Percentiles rank a stretch among this genome's conserved stretches.
Evolutionary conservation across 2,888 invertebrate genomes (phyloP).

Genomic region (Zele albiditarsus): DNA sequence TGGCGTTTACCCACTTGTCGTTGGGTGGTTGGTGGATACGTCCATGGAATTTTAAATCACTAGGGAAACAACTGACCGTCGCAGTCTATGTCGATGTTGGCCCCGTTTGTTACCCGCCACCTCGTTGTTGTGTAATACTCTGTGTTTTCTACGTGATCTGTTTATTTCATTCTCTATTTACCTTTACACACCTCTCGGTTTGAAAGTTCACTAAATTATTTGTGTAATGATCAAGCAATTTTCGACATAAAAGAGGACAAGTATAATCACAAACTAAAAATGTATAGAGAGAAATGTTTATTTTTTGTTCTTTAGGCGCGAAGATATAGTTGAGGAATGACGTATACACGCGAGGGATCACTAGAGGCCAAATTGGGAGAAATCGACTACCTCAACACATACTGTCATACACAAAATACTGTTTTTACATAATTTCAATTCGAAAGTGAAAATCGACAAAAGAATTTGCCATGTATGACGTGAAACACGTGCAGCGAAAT

Average conservation of each 20-base stretch:
- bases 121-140: constrained; percentile 39
- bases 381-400: background rate
- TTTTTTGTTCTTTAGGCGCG: background rate
- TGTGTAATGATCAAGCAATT: background rate
- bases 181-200: background rate
- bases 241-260: background rate
- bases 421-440: background rate
- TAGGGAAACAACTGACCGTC: constrained; percentile 14
- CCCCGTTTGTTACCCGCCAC: constrained; percentile 7
- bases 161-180: constrained; percentile 22
- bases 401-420: background rate
- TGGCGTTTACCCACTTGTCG: constrained; percentile 24
- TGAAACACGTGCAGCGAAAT: constrained; percentile 8
- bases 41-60: constrained; percentile 37
- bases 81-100: background rate
- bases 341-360: background rate
- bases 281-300: background rate
- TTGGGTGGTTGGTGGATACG: constrained; percentile 23
- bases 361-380: background rate
- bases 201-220: background rate
- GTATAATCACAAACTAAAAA: background rate
- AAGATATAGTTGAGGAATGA: background rate
- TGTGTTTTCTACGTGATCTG: constrained; percentile 33
- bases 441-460: constrained; percentile 4
- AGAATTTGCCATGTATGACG: background rate